Base-by-base conservation (phyloP, 2,113 vertebrate genomes). In the Paraplagusia blochii region DNA sequence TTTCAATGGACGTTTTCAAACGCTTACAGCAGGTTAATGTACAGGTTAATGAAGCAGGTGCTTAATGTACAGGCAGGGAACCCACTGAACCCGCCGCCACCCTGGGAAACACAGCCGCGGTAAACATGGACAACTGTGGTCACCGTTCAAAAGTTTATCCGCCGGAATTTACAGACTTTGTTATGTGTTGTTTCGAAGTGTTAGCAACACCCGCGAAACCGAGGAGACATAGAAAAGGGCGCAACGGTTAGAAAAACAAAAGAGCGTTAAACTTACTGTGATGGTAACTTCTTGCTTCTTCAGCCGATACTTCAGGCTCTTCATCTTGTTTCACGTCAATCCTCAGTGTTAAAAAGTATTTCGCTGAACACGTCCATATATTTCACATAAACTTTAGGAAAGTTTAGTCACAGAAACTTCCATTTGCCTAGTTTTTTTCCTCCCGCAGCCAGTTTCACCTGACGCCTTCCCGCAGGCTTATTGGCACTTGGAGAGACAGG, bases 251-350 rank as follows among this genome's bases (percentile, higher is more conserved):
- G 11, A 40, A 13, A 3, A 40, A 40, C 1, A 39, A 4, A 53
- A 73, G 18, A 56, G 42, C 11, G 15, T 42, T 64, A 22, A 61
- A 90, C 91, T 91, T 79, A 92, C 91, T 63, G 88, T 90, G 61
- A 92, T 90, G 58, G 91, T 88, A 3, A 92, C 88, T 80, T 98
- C 95, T 57, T 95, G 94, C 81, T 91, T 94, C 84, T 92, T 93
- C 88, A 97, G 73, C 7, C 94, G 91, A 70, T 94, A 94, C 85
- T 94, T 95, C 45, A 98, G 89, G 83, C 93, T 96, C 92, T 97
- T 98, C 95, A 96, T 87, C 48, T 92, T 86, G 73, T 52, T 48
- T 58, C 14, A 49, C 39, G 47, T 39, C 46, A 39, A 9, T 8
- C 38, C n/a, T 53, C 2, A 15, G 1, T 47, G 42, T 42, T 44